Conservation (phyloP, 2,113 vertebrate species). For the Sminthopsis crassicaudata region DNA sequence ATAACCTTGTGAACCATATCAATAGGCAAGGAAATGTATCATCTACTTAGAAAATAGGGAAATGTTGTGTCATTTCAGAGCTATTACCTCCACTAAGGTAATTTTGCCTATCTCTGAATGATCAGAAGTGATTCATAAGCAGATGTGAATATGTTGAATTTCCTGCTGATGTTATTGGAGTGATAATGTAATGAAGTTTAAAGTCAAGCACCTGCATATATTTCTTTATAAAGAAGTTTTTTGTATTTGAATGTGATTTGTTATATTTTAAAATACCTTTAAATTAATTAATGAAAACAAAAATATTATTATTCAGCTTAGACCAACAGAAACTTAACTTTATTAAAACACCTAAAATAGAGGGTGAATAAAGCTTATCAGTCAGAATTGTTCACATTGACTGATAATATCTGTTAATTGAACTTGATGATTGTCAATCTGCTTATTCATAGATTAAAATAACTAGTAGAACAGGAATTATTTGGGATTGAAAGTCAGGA, state of each 20-base stretch:
- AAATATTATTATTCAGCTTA: not conserved
- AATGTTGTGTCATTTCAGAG: not conserved
- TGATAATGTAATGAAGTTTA: not conserved
- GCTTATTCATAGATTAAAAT: not conserved
- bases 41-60: not conserved
- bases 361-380: not conserved
- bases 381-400: not conserved
- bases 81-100: not conserved
- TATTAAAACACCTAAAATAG: not conserved
- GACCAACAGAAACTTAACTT: not conserved
- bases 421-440: not conserved
- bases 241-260: not conserved
- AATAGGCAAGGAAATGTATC: conserved; percentile 27
- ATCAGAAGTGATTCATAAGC: conserved; percentile 9
- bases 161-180: not conserved
- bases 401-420: not conserved
- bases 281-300: not conserved
- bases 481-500: not conserved
- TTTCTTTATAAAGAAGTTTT: not conserved
- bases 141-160: not conserved
- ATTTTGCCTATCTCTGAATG: not conserved
- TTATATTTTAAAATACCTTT: not conserved
- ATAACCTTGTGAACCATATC: not conserved
- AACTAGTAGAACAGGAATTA: not conserved
- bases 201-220: conserved; percentile 9